Percentiles rank a stretch among this genome's conserved stretches.
Conservation (phyloP, 1,140 invertebrate species). For the Laupala kohalensis region DNA sequence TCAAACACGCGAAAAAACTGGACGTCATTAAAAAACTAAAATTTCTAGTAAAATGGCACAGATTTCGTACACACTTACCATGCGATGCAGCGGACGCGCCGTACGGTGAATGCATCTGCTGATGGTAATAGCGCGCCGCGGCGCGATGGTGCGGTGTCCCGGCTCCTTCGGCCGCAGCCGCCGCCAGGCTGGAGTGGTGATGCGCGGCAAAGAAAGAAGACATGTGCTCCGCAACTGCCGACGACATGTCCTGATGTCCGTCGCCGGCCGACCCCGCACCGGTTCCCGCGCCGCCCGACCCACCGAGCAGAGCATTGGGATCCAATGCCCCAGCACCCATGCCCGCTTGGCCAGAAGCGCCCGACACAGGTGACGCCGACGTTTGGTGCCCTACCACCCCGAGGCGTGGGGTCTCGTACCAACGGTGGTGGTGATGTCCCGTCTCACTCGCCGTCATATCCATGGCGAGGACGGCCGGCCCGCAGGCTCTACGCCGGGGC, state of each 20-base stretch:
- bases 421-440: constrained; percentile 6
- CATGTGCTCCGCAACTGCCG: constrained; percentile 9
- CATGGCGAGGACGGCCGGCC: too few species aligned
- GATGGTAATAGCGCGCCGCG: constrained; percentile 10
- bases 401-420: constrained; percentile 4
- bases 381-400: not conserved
- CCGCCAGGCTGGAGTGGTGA: not conserved
- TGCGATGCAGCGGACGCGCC: constrained; percentile 8
- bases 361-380: not conserved
- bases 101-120: constrained; percentile 10
- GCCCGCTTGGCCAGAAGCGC: not conserved
- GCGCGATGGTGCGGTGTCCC: constrained; percentile 1
- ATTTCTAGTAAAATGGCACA: too few species aligned
- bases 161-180: not conserved
- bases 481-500: too few species aligned
- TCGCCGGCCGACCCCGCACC: not conserved
- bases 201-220: constrained; percentile 6
- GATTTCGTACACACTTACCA: too few species aligned
- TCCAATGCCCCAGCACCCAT: not conserved
- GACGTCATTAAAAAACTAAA: too few species aligned
- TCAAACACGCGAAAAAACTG: too few species aligned
- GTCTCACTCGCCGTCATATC: constrained; percentile 10
- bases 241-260: not conserved
- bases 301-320: not conserved
- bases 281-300: not conserved